These are phyloP conservation scores for Aplodontia rufa DNA, from an alignment of 2,113 vertebrate genomes.

Conservation along the genomic window DNA sequence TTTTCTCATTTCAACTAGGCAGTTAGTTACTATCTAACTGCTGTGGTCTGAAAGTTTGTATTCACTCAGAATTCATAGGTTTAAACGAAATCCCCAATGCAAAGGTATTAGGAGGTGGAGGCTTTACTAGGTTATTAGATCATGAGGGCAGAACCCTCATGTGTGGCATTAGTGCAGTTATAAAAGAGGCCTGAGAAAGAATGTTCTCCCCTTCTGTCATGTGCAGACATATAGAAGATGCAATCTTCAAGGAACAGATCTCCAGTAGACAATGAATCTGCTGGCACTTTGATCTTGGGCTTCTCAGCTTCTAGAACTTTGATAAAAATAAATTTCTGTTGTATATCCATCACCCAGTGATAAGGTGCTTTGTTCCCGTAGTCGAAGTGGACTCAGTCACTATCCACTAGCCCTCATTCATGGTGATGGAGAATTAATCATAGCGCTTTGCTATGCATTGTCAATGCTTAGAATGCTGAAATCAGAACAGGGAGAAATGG, in stretches of 20 bases:
- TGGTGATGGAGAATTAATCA: background rate
- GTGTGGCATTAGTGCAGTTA: background rate
- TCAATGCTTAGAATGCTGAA: background rate
- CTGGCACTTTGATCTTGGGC: background rate
- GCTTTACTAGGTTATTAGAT: background rate
- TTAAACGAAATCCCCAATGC: background rate
- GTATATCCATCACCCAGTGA: background rate
- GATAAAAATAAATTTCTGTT: background rate
- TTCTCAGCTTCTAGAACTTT: background rate
- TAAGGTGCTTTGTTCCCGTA: background rate
- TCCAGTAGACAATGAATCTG: no score
- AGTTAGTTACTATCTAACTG: background rate
- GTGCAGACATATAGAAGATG: background rate
- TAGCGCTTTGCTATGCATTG: background rate
- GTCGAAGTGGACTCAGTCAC: background rate
- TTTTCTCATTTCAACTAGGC: background rate
- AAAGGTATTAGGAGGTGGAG: background rate
- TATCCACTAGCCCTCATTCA: background rate
- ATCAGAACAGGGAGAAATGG: background rate
- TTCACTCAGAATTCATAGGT: background rate
- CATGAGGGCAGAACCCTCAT: background rate
- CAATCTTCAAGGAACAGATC: background rate
- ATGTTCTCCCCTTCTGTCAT: background rate
- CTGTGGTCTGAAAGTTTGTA: background rate
- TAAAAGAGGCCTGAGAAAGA: background rate